Evolutionary conservation across 2,888 invertebrate genomes (phyloP).

Genomic region (Acrobasis consociella): DNA sequence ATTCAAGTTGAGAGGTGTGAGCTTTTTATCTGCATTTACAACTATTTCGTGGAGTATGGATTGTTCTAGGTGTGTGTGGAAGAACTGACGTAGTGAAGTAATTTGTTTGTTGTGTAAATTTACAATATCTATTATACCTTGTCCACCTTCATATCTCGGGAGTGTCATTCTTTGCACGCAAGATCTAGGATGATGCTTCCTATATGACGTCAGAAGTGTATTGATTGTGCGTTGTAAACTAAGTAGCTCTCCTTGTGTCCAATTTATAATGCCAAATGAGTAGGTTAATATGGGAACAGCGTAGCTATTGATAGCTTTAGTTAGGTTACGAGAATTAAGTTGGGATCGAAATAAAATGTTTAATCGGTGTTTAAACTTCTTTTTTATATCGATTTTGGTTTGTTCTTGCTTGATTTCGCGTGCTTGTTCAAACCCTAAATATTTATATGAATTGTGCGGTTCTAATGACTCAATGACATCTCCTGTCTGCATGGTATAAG

Average conservation of each 20-base stretch:
- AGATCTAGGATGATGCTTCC: slow-evolving; percentile 15
- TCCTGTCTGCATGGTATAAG: slow-evolving; percentile 1
- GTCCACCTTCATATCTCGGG: slow-evolving; percentile 12
- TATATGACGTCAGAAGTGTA: slow-evolving; percentile 14
- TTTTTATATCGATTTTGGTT: too few species aligned
- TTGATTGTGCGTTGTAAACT: slow-evolving; percentile 21
- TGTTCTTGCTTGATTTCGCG: slow-evolving; percentile 5
- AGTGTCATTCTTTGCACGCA: slow-evolving; percentile 9
- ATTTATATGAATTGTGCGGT: slow-evolving; percentile 21
- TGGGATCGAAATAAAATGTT: too few species aligned
- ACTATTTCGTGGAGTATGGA: too few species aligned
- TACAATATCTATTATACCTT: slow-evolving; percentile 12
- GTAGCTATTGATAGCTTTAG: too few species aligned
- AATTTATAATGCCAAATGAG: slow-evolving; percentile 11
- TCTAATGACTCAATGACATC: slow-evolving; percentile 19
- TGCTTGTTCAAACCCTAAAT: slow-evolving; percentile 25
- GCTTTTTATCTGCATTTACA: too few species aligned
- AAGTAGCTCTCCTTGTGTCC: background rate
- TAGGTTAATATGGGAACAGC: too few species aligned
- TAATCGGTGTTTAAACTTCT: too few species aligned
- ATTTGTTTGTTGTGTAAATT: slow-evolving; percentile 20
- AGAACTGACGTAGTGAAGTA: too few species aligned
- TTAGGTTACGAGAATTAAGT: too few species aligned
- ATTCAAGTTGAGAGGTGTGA: too few species aligned
- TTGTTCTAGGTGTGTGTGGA: too few species aligned